Conservation (phyloP, 2,888 invertebrate species). For the Diloba caeruleocephala region DNA sequence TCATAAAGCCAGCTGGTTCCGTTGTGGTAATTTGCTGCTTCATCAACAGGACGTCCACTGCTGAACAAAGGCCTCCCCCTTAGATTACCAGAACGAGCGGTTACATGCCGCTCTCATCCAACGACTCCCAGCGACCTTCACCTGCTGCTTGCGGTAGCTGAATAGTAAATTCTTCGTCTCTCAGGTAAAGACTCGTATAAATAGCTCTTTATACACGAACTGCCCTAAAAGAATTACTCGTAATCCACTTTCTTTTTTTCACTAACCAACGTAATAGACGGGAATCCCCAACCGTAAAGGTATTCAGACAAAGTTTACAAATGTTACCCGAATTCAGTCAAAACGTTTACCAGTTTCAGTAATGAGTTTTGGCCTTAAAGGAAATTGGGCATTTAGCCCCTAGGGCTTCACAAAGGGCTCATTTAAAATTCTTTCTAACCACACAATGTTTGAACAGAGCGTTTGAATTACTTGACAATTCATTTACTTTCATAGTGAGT, state of each 20-base stretch:
- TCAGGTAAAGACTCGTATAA: too few species aligned
- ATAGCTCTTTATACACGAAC: too few species aligned
- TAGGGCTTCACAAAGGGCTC: constrained; percentile 15
- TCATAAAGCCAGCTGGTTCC: too few species aligned
- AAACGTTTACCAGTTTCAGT: constrained; percentile 14
- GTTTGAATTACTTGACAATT: constrained; percentile 15
- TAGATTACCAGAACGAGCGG: too few species aligned
- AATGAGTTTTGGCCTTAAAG: constrained; percentile 36
- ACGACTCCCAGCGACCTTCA: too few species aligned
- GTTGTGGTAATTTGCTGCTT: too few species aligned
- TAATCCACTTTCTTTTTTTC: not conserved
- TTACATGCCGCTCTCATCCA: too few species aligned
- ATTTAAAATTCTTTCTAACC: constrained; percentile 12
- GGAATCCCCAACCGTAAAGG: constrained; percentile 18
- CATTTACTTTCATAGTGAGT: constrained; percentile 13
- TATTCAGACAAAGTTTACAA: constrained; percentile 18
- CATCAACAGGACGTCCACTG: too few species aligned
- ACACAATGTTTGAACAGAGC: constrained; percentile 26
- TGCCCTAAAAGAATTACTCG: too few species aligned
- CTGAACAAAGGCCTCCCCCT: too few species aligned
- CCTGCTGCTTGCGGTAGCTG: too few species aligned
- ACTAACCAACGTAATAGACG: constrained; percentile 9
- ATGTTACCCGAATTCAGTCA: constrained; percentile 14
- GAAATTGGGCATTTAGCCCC: constrained; percentile 40
- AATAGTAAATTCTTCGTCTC: too few species aligned